Conservation (phyloP, 2,113 vertebrate genomes). For the Axis porcinus region DNA sequence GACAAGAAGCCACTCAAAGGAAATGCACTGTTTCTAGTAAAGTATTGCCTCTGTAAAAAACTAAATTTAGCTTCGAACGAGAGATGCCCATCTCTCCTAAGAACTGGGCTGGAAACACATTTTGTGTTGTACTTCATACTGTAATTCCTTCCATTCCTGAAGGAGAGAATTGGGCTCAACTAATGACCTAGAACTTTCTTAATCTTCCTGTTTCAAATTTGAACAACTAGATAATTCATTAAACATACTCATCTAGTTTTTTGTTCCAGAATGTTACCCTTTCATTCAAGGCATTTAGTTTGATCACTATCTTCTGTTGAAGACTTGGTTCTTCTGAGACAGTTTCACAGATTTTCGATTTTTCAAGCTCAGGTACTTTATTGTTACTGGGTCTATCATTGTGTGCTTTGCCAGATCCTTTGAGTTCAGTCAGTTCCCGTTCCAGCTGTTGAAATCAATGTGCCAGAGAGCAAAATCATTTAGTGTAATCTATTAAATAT, state of each 20-base stretch:
- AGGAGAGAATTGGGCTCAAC: neutral
- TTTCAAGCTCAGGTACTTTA: conserved; percentile 40
- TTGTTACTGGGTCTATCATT: neutral
- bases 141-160: neutral
- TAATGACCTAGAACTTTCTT: neutral
- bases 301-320: conserved; percentile 77
- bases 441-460: conserved; percentile 80
- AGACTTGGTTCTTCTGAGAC: conserved; percentile 49
- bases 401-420: conserved; percentile 57
- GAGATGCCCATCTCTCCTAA: neutral
- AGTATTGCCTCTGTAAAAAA: neutral
- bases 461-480: neutral
- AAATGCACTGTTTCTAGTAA: neutral
- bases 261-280: conserved; percentile 80
- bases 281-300: conserved; percentile 80
- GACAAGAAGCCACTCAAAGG: neutral
- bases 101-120: neutral
- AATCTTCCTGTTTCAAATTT: neutral
- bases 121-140: neutral
- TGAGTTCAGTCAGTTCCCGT: conserved; percentile 75
- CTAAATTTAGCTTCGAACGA: neutral
- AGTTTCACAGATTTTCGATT: conserved; percentile 43
- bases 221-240: conserved; percentile 22
- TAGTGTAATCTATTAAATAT: neutral
- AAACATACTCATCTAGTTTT: conserved; percentile 82